Evolutionary conservation across 2,113 vertebrate genomes (phyloP).

Genomic region (Ophiodon elongatus): DNA sequence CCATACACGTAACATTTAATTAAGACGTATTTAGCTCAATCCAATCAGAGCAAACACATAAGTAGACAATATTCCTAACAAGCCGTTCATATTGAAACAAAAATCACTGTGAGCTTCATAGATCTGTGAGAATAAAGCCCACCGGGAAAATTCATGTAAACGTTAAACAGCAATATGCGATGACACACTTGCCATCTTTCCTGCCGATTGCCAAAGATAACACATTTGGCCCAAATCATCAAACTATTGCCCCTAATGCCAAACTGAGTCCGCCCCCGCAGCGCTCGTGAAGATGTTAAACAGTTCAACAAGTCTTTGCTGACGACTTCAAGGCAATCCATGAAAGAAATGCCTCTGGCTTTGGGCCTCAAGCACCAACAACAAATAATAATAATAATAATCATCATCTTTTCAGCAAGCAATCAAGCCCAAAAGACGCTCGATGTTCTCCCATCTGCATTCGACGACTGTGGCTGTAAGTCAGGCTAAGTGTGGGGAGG

Average conservation of each 20-base stretch:
- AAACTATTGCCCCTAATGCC: background rate
- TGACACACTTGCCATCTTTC: background rate
- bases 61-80: background rate
- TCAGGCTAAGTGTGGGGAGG: conserved; percentile 36
- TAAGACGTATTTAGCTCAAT: background rate
- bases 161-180: conserved; percentile 7
- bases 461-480: conserved; percentile 42
- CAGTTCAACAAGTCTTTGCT: conserved; percentile 45
- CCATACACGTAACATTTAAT: background rate
- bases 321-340: conserved; percentile 42
- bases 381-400: background rate
- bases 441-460: conserved; percentile 58
- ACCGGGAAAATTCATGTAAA: conserved; percentile 9
- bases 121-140: background rate
- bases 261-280: conserved; percentile 14
- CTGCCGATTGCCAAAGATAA: conserved; percentile 7
- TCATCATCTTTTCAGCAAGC: background rate
- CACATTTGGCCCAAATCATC: conserved; percentile 29
- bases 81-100: background rate
- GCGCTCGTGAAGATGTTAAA: conserved; percentile 42
- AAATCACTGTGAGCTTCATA: background rate
- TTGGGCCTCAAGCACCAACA: conserved; percentile 2
- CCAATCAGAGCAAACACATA: background rate
- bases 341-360: conserved; percentile 38
- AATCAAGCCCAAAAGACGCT: conserved; percentile 7